A percentile compares a stretch with the other conserved stretches of the same genome.
Conservation (phyloP, 1,140 invertebrate species). For the Mya arenaria region DNA sequence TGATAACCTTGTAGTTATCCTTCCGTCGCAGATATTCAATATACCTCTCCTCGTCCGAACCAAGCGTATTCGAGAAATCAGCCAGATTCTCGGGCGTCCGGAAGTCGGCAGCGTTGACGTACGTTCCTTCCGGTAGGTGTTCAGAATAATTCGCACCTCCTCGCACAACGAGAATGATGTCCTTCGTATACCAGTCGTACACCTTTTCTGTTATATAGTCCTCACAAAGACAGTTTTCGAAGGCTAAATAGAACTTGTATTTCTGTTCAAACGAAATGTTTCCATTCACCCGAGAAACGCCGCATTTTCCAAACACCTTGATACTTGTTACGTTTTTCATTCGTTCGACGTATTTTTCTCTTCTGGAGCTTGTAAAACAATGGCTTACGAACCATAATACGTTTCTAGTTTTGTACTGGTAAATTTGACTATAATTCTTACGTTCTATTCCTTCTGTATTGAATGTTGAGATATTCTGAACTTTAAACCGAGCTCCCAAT, state of each 20-base stretch:
- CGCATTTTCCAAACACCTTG: conserved; percentile 10
- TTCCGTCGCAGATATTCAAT: neutral
- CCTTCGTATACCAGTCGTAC: neutral
- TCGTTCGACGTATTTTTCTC: conserved; percentile 4
- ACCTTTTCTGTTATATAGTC: conserved; percentile 64
- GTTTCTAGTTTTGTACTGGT: neutral
- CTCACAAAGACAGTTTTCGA: conserved; percentile 56
- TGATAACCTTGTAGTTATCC: neutral
- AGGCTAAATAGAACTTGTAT: conserved; percentile 59
- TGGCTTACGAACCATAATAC: conserved; percentile 43
- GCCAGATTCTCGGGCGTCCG: neutral
- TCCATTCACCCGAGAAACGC: neutral
- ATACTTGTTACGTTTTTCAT: neutral
- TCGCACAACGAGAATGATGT: conserved; percentile 29
- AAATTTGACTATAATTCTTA: neutral
- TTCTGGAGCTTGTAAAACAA: neutral
- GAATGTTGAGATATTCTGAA: no score
- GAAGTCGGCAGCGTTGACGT: conserved; percentile 35
- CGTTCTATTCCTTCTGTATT: neutral
- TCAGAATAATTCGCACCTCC: conserved; percentile 18
- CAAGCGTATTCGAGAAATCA: neutral
- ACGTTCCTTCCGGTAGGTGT: neutral
- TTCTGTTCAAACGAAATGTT: neutral
- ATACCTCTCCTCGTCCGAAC: neutral
- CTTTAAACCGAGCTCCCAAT: no score